These are phyloP conservation scores for Nezara viridula DNA, from an alignment of 2,888 invertebrate genomes.

Conservation along the genomic window DNA sequence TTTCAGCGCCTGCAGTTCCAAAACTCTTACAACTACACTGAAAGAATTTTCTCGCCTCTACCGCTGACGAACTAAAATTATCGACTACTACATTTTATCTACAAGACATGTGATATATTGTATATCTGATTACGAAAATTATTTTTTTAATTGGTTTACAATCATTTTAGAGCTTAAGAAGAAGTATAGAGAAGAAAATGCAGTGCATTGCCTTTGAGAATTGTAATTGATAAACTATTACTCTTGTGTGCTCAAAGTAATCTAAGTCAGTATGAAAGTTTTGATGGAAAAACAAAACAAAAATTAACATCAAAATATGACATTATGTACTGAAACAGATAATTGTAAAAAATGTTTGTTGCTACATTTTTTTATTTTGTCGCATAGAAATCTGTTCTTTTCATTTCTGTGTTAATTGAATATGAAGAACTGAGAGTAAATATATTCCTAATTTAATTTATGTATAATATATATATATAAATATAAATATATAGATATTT, in stretches of 20 bases:
- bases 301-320: constrained; percentile 19
- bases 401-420: not conserved
- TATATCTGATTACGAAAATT: constrained; percentile 33
- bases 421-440: constrained; percentile 22
- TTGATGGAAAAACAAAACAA: not conserved
- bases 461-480: constrained; percentile 49
- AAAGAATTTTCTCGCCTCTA: constrained; percentile 89
- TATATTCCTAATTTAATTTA: constrained; percentile 43
- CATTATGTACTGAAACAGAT: constrained; percentile 6
- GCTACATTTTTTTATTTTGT: constrained; percentile 41
- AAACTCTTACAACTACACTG: constrained; percentile 75
- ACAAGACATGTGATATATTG: constrained; percentile 15
- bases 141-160: constrained; percentile 51
- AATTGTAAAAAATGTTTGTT: constrained; percentile 39
- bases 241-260: constrained; percentile 26
- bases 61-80: constrained; percentile 74
- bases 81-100: constrained; percentile 19
- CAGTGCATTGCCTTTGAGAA: not conserved
- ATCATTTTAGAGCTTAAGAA: constrained; percentile 33
- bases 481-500: constrained; percentile 59
- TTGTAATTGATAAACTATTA: not conserved
- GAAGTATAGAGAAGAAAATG: not conserved
- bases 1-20: constrained; percentile 60
- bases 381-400: constrained; percentile 21
- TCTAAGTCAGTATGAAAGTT: constrained; percentile 11